Base-by-base conservation (phyloP, 1,140 invertebrate species). In the Drosophila watanabei region DNA sequence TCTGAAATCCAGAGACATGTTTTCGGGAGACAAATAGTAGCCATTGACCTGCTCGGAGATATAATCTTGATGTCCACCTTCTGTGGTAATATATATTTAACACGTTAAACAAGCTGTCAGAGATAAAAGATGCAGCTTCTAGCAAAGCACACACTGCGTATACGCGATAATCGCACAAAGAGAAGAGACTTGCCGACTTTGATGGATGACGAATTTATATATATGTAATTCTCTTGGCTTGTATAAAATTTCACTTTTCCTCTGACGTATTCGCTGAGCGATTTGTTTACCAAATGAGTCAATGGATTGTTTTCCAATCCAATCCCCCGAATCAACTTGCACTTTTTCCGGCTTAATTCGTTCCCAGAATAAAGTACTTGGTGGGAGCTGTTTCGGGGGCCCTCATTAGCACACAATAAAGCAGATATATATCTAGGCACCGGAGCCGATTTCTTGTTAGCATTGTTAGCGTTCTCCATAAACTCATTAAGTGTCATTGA, bases 371-470 rank as follows among this genome's bases (percentile, higher is more conserved):
- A 58, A 69, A 57, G 16, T 43, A 39, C 49, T 45, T 41, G 72
- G 59, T 89, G 85, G 86, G 85, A 89, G 81, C 48, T 49, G 28
- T 85, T 69, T 79, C 75, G 14, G 43, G 64, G 54, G 54, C 35
- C 65, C 78, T 90, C 48, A 90, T 89, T 89, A 90, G 85, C 85
- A 89, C 85, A 89, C 85, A 89, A 89, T 89, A 79, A 82, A 81
- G 70, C 33, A 52, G 69, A 52, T 73, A 61, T 72, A 61, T 59
- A 71, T 72, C 70, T 71, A 72, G 70, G 45, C 52, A 41, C 11
- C 24, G 46, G 8, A 71, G 52, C 24, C 45, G 54, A 75, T 43
- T 43, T 73, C 56, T 57, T 73, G 62, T 79, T 75, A 69, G 75
- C 83, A 82, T 82, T 69, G 80, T 79, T 82, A 65, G 80, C 65